A percentile compares a stretch with the other conserved stretches of the same genome.
phyloP scores from a whole-genome alignment of 1,140 invertebrate genomes.

The Drosophila aff. region DNA sequence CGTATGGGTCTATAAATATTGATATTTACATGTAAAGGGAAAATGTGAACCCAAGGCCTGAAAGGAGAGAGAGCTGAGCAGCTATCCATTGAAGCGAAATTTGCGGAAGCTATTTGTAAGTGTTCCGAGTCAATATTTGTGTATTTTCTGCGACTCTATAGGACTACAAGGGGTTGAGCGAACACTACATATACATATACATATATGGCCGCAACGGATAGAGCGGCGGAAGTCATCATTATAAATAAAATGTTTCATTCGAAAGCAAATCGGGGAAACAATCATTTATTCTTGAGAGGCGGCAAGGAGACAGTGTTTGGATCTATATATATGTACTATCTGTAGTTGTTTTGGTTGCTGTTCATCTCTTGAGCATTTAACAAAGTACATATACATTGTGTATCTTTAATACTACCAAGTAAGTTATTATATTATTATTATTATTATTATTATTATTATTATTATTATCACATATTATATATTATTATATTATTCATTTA shows the following conservation, averaged over 20 bases:
- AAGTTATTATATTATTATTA: background rate
- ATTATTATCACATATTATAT: background rate
- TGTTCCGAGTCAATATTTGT: slow-evolving; percentile 63
- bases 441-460: no score
- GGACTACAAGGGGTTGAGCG: slow-evolving; percentile 26
- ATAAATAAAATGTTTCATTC: slow-evolving; percentile 74
- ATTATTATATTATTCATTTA: background rate
- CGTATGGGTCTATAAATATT: slow-evolving; percentile 41
- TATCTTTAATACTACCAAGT: background rate
- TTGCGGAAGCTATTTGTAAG: slow-evolving; percentile 74
- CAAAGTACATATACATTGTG: background rate
- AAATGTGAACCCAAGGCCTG: slow-evolving; percentile 14
- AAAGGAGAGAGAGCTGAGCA: slow-evolving; percentile 16
- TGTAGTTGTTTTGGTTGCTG: background rate
- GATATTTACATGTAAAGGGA: slow-evolving; percentile 19
- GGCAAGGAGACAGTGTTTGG: slow-evolving; percentile 5
- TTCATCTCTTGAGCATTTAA: background rate
- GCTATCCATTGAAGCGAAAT: slow-evolving; percentile 53
- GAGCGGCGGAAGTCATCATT: slow-evolving; percentile 73
- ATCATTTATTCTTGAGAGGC: slow-evolving; percentile 54
- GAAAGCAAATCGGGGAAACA: slow-evolving; percentile 68
- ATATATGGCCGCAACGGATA: slow-evolving; percentile 15
- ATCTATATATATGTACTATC: background rate
- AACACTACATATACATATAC: background rate
- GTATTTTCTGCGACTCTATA: slow-evolving; percentile 34